These are phyloP conservation scores for Melitaea athalia DNA, from an alignment of 2,888 invertebrate genomes.

Conservation along the genomic window DNA sequence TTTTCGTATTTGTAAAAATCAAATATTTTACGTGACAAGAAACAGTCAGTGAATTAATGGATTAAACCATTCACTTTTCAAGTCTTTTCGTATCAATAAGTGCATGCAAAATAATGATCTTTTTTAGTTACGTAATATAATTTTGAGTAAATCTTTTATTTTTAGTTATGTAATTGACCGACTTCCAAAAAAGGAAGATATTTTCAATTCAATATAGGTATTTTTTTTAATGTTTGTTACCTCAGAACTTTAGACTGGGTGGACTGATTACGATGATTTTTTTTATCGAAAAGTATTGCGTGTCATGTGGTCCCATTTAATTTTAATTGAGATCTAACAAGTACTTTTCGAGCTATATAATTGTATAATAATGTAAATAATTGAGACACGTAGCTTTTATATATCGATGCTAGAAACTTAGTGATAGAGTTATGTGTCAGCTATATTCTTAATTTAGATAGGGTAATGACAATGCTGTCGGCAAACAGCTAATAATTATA, in stretches of 20 bases:
- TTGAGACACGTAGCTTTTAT: slow-evolving; percentile 62
- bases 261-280: too few species aligned
- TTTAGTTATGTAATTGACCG: slow-evolving; percentile 50
- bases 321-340: background rate
- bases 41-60: background rate
- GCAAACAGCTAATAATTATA: slow-evolving; percentile 7
- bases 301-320: too few species aligned
- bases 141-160: slow-evolving; percentile 36
- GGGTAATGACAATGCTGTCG: slow-evolving; percentile 28
- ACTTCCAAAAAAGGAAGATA: slow-evolving; percentile 42
- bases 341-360: slow-evolving; percentile 53
- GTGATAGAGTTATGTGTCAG: slow-evolving; percentile 49
- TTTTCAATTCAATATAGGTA: too few species aligned
- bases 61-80: background rate
- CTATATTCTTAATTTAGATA: slow-evolving; percentile 44
- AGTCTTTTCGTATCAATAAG: too few species aligned
- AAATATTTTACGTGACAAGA: background rate
- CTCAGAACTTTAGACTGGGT: too few species aligned
- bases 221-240: too few species aligned
- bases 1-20: slow-evolving; percentile 59
- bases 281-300: too few species aligned
- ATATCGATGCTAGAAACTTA: slow-evolving; percentile 56
- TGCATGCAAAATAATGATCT: slow-evolving; percentile 7
- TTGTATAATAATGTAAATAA: slow-evolving; percentile 73
- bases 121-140: slow-evolving; percentile 26